Percentiles rank a stretch among this genome's conserved stretches.
Conservation (phyloP, 2,113 vertebrate species). For the Nicator chloris region DNA sequence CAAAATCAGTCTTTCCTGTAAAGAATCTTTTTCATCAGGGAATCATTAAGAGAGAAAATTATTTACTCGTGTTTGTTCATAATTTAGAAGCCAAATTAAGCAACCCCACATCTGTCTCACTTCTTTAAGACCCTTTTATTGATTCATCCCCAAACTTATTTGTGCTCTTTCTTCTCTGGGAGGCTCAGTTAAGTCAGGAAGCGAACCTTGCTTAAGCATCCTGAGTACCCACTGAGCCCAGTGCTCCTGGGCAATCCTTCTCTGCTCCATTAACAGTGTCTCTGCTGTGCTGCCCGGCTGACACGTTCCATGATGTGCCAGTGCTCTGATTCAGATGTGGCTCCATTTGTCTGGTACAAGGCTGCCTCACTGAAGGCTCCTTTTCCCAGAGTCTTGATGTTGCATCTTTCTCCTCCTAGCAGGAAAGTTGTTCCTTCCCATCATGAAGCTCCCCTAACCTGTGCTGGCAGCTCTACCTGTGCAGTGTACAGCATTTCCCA, state of each 20-base stretch:
- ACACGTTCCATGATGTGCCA: fast-evolving
- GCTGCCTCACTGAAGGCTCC: not conserved
- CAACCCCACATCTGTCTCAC: not conserved
- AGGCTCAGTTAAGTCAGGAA: not conserved
- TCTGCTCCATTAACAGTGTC: not conserved
- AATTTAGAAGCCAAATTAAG: not conserved
- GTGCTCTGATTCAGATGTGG: not conserved
- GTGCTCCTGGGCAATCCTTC: not conserved
- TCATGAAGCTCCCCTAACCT: not conserved
- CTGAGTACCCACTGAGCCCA: not conserved
- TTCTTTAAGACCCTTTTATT: not conserved
- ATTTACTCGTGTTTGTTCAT: not conserved
- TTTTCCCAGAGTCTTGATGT: not conserved
- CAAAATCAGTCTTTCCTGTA: not conserved
- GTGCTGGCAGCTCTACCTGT: not conserved
- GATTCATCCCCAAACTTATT: not conserved
- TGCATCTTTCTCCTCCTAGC: not conserved
- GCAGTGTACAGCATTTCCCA: not conserved
- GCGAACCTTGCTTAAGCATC: not conserved
- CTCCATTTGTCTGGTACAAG: not conserved
- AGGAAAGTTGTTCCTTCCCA: not conserved
- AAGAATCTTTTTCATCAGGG: not conserved
- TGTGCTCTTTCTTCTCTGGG: not conserved
- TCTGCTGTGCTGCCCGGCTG: not conserved
- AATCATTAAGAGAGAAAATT: not conserved